These are phyloP conservation scores for Caenorhabditis brenneri DNA, from an alignment of 1,140 invertebrate species.

Conservation along the genomic window DNA sequence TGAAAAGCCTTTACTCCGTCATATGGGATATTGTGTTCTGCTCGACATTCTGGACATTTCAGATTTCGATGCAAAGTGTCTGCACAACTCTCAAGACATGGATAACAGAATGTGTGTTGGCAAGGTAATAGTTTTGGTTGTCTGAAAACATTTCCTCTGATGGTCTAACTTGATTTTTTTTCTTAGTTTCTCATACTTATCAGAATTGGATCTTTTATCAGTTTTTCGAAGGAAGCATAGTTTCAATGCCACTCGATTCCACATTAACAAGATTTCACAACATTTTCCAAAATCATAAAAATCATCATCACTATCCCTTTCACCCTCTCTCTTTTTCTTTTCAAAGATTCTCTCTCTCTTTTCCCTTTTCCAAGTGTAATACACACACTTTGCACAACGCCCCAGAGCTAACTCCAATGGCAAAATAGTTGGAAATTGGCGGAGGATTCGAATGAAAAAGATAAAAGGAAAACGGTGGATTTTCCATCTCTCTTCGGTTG, in stretches of 20 bases:
- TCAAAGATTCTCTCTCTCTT: neutral
- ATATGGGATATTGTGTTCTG: slow-evolving; percentile 94
- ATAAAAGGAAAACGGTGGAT: slow-evolving; percentile 7
- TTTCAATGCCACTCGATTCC: no score
- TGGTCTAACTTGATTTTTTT: no score
- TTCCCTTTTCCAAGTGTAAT: neutral
- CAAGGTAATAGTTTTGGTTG: slow-evolving; percentile 97
- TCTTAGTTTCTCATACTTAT: no score
- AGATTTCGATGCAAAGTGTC: slow-evolving; percentile 91
- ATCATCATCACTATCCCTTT: neutral
- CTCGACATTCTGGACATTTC: slow-evolving; percentile 97
- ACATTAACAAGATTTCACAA: neutral
- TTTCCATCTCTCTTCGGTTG: neutral
- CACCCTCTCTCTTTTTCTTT: neutral
- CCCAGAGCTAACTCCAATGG: neutral
- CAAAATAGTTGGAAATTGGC: slow-evolving; percentile 22
- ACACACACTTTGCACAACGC: slow-evolving; percentile 15
- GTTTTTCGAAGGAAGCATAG: no score
- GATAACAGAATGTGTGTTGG: slow-evolving; percentile 99
- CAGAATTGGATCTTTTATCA: no score
- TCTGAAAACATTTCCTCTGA: slow-evolving; percentile 73
- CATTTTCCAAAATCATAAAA: neutral
- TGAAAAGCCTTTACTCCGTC: slow-evolving; percentile 83
- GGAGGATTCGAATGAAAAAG: neutral
- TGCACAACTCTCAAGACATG: slow-evolving; percentile 93